Evolutionary conservation across 2,113 vertebrate genomes (phyloP), one percentile per base, ranked within the genome.

Genomic region (Prionailurus viverrinus): DNA sequence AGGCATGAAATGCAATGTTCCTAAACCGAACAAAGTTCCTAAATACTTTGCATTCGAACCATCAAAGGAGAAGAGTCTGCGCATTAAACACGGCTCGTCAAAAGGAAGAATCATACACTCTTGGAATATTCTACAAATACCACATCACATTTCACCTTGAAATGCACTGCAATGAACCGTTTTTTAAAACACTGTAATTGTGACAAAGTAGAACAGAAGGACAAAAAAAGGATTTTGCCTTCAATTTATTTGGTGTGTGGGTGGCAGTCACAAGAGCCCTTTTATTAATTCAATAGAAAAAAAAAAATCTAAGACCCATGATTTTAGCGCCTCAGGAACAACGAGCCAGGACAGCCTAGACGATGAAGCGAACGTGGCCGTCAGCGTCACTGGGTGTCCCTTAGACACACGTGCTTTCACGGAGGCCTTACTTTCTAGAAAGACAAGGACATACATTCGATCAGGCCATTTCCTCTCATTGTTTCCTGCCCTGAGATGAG

Each of bases 371-470:
- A 21, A 58, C 0, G 58, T 61, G 58, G 58, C 58, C 58, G 3
- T 19, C 58, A 8, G 21, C 58, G 2, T 61, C 29, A 21, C 27
- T 9, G 31, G 31, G 10, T 2, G 5, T 6, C 4, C 48, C 16
- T 36, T 0, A 9, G 16, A 14, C 11, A 23, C 23, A 1, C 16
- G 1, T 19, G 58, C 21, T 8, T 21, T 12, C 1, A 16, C 3
- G 36, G 8, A 0, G 23, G 39, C n/a, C 16, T 36, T 68, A 6
- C 48, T 33, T 36, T 10, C 2, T 16, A 45, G 45, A 33, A 11
- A 15, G 55, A 36, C n/a, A 41, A 15, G 6, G 23, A 31, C 25
- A 11, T 4, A n/a, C 0, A 2, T 12, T 4, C 4, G 21, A 29
- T 68, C 4, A 71, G 36, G 15, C 63, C 9, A 7, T 18, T 4